Conservation (phyloP, 23 tunicate genomes). For the Ascidia mentula region DNA sequence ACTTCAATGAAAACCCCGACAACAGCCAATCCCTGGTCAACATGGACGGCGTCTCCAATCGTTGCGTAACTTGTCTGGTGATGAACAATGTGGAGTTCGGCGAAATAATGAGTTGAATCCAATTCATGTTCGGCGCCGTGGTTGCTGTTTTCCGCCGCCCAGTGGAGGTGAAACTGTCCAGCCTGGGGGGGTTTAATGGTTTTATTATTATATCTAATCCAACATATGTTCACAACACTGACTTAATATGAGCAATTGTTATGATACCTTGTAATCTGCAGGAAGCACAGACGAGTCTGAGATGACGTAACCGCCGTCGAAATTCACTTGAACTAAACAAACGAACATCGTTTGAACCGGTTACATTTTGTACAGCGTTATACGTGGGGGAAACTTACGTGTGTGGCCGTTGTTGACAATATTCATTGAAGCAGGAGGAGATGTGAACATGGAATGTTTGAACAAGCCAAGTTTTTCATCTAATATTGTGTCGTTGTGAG, state of each 20-base stretch:
- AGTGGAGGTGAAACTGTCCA: slow-evolving; percentile 15
- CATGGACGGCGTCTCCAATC: slow-evolving; percentile 10
- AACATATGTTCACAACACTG: too few relatives aligned
- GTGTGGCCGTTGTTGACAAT: not conserved
- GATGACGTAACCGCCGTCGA: not conserved
- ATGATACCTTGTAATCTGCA: not conserved
- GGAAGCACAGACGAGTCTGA: not conserved
- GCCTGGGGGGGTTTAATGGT: too few relatives aligned
- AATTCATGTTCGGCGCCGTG: slow-evolving; percentile 41
- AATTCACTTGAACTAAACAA: not conserved
- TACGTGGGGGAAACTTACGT: too few relatives aligned
- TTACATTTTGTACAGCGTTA: too few relatives aligned
- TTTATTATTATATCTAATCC: too few relatives aligned
- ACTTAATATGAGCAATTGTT: too few relatives aligned
- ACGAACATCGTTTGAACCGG: too few relatives aligned
- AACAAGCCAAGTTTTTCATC: too few relatives aligned
- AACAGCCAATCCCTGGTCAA: slow-evolving; percentile 42
- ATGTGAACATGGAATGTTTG: not conserved
- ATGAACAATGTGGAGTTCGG: slow-evolving; percentile 48
- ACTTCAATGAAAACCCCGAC: slow-evolving; percentile 42
- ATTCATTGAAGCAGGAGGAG: not conserved
- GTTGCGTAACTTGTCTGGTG: slow-evolving; percentile 23
- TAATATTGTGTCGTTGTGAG: too few relatives aligned
- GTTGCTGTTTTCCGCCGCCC: not conserved
- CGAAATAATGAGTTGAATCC: slow-evolving; percentile 38